Conservation (phyloP, 2,113 vertebrate genomes). For the Spheniscus mendiculus region DNA sequence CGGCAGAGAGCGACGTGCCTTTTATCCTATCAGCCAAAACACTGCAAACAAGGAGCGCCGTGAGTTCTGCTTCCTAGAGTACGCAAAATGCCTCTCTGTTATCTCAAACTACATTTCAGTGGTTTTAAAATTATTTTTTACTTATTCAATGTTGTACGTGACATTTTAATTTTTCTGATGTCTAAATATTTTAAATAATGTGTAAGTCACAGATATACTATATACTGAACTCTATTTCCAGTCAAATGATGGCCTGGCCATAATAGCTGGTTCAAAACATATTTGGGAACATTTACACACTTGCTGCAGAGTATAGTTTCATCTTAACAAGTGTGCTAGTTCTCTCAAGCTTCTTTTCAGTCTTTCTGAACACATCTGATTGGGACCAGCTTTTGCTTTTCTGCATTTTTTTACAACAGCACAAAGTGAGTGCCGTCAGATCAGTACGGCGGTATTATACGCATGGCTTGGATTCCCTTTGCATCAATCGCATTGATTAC, state of each 20-base stretch:
- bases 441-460: not conserved
- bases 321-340: not conserved
- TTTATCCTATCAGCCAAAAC: not conserved
- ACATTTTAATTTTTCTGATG: not conserved
- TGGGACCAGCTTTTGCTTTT: not conserved
- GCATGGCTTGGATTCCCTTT: not conserved
- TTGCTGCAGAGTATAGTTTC: not conserved
- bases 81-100: not conserved
- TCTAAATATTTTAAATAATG: not conserved
- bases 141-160: not conserved
- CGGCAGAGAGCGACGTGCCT: not conserved
- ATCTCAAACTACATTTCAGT: not conserved
- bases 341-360: not conserved
- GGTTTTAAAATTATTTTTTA: not conserved
- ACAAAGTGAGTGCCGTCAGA: not conserved
- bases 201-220: not conserved
- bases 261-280: not conserved
- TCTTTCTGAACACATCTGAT: not conserved
- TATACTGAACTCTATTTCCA: not conserved
- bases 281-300: not conserved
- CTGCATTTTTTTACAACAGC: not conserved
- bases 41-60: not conserved
- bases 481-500: not conserved
- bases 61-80: not conserved
- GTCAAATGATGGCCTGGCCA: not conserved